These are phyloP conservation scores for Hiodon tergisus DNA, from an alignment of 2,113 vertebrate genomes.

Conservation along the genomic window DNA sequence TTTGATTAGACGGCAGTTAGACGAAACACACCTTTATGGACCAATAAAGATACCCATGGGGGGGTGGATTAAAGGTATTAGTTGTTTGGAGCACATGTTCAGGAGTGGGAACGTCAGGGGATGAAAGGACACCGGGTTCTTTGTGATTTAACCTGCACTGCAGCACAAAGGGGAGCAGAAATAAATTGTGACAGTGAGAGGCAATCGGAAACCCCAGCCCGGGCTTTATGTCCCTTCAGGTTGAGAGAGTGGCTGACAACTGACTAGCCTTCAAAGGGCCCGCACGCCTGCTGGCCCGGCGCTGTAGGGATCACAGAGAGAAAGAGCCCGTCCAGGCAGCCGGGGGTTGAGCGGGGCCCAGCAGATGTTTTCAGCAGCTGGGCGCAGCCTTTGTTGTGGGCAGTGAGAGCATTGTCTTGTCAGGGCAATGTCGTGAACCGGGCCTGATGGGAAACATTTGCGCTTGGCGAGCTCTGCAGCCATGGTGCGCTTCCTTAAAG, in stretches of 20 bases:
- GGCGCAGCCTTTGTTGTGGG: constrained; percentile 39
- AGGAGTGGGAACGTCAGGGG: constrained; percentile 22
- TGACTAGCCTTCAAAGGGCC: constrained; percentile 37
- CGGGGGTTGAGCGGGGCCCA: constrained; percentile 26
- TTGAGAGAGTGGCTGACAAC: constrained; percentile 21
- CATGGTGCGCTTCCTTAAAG: constrained; percentile 18
- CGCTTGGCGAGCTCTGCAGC: constrained; percentile 21
- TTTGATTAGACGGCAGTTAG: neutral
- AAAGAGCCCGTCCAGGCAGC: constrained; percentile 22
- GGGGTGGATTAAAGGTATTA: neutral
- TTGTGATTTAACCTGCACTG: constrained; percentile 36
- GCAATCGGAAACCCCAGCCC: constrained; percentile 26
- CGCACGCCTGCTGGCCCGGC: constrained; percentile 21
- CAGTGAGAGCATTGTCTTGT: constrained; percentile 32
- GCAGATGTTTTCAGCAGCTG: constrained; percentile 43
- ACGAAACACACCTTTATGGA: neutral
- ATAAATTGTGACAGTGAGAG: constrained; percentile 29
- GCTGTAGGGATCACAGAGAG: constrained; percentile 29
- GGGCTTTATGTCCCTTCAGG: constrained; percentile 29
- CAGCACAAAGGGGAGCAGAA: constrained; percentile 34
- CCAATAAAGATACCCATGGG: neutral
- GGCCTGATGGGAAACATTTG: constrained; percentile 35
- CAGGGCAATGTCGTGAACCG: constrained; percentile 30
- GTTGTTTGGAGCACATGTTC: constrained; percentile 25
- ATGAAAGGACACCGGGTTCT: constrained; percentile 23